These are phyloP conservation scores for Microctonus aethiopoides DNA, from an alignment of 2,888 invertebrate genomes.

Conservation along the genomic window DNA sequence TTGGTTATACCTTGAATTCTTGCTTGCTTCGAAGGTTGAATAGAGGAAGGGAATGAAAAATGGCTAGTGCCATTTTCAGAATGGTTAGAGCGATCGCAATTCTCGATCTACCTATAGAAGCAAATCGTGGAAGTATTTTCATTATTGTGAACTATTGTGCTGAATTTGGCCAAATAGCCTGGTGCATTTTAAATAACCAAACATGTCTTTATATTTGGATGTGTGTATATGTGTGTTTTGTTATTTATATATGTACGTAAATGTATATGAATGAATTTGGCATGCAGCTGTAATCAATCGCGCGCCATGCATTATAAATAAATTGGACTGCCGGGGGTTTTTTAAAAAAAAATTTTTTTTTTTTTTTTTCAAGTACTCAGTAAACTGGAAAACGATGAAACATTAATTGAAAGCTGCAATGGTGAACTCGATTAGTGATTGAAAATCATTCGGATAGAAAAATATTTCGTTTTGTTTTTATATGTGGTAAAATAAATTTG, in stretches of 20 bases:
- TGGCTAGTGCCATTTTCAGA: not conserved
- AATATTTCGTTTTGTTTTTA: not conserved
- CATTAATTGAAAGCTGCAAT: constrained; percentile 25
- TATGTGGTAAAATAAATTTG: not conserved
- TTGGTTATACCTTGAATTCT: constrained; percentile 1
- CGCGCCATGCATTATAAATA: constrained; percentile 20
- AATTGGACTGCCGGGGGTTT: not conserved
- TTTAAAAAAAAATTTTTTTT: not conserved
- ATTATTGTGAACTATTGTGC: constrained; percentile 13
- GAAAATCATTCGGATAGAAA: constrained; percentile 12
- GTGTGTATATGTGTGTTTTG: too few species aligned
- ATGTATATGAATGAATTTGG: not conserved
- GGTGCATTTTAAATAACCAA: not conserved
- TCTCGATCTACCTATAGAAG: constrained; percentile 1
- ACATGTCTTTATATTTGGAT: too few species aligned
- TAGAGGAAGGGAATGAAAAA: not conserved
- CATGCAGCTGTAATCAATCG: constrained; percentile 18
- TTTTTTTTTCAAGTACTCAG: constrained; percentile 26
- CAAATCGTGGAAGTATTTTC: not conserved
- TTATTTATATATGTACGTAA: not conserved
- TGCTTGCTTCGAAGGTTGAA: constrained; percentile 8
- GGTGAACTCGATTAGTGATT: constrained; percentile 12
- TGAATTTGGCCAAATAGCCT: constrained; percentile 18
- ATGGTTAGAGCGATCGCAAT: not conserved
- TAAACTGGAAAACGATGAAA: constrained; percentile 31